Evolutionary conservation across 2,113 vertebrate genomes (phyloP), one percentile per base, ranked within the genome.

Genomic region (Fulica atra): DNA sequence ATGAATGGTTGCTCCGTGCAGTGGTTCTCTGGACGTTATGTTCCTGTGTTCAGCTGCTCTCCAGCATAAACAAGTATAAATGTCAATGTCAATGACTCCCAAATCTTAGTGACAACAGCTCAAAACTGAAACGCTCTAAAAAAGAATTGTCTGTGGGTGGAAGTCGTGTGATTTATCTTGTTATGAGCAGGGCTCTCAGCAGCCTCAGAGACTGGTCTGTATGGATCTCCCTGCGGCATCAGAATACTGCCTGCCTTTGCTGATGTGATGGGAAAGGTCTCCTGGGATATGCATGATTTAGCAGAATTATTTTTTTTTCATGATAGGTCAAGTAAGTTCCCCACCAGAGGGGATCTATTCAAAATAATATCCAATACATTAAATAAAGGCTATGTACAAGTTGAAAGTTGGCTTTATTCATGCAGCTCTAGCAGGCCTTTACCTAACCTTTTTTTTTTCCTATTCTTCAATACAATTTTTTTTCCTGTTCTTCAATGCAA

Each of bases 21-120:
- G 29, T 38, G 48, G 29, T 79, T 95, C 70, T 65, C 19, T 66
- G 79, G 64, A 83, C 2, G 0, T 89, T 61, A 46, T n/a, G 31
- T 51, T 95, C 78, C 40, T 51, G 25, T 54, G 13, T 88, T 89
- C 78, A 85, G 42, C 70, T 85, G 57, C 66, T 93, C 36, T 80
- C 36, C 85, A 86, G 66, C 54, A 96, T 36, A 91, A 94, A 71
- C 23, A 81, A 92, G 57, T 42, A 54, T 48, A 88, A 89, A 91
- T 46, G 36, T 63, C 68, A 94, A 13, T 38, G 50, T 23, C 1
- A 1, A 68, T 86, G 71, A 76, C 72, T 80, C n/a, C 28, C 24
- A 87, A 71, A 86, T 69, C 33, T 46, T 60, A n/a, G 56, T 59
- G 56, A 63, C 35, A 74, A 78, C 50, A 79, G 29, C 26, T 71